Conservation (phyloP, 2,797 vertebrate genomes). For the Linurgus olivaceus region DNA sequence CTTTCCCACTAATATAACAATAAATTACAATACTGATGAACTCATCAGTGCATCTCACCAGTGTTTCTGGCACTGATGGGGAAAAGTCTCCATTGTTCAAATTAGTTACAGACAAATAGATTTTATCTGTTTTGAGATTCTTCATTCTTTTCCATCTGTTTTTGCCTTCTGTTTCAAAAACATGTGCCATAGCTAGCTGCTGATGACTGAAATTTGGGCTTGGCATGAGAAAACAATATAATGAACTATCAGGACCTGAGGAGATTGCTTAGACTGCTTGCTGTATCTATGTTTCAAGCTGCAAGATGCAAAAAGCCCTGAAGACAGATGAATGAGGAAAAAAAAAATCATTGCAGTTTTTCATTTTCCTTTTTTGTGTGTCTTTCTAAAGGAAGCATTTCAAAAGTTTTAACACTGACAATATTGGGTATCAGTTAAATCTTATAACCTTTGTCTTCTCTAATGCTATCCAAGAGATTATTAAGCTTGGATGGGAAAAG, state of each 20-base stretch:
- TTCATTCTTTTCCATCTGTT: background rate
- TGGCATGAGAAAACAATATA: background rate
- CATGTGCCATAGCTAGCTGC: background rate
- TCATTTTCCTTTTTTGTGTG: background rate
- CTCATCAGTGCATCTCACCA: background rate
- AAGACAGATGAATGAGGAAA: background rate
- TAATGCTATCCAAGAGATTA: background rate
- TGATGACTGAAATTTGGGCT: background rate
- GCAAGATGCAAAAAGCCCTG: background rate
- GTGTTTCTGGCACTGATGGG: background rate
- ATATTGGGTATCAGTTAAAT: background rate
- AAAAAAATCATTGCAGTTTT: background rate
- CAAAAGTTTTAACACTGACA: background rate
- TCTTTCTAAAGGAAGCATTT: background rate
- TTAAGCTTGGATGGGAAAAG: background rate
- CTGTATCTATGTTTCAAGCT: background rate
- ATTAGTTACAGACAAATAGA: background rate
- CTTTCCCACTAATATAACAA: background rate
- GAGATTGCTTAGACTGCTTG: background rate
- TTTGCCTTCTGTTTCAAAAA: background rate
- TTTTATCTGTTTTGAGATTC: background rate
- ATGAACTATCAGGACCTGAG: background rate
- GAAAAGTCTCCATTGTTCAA: background rate
- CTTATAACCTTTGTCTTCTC: background rate
- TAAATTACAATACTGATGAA: background rate